Base-by-base conservation (phyloP, 37 sponge, comb jelly and placozoan genomes). In the Halichondria panicea region DNA sequence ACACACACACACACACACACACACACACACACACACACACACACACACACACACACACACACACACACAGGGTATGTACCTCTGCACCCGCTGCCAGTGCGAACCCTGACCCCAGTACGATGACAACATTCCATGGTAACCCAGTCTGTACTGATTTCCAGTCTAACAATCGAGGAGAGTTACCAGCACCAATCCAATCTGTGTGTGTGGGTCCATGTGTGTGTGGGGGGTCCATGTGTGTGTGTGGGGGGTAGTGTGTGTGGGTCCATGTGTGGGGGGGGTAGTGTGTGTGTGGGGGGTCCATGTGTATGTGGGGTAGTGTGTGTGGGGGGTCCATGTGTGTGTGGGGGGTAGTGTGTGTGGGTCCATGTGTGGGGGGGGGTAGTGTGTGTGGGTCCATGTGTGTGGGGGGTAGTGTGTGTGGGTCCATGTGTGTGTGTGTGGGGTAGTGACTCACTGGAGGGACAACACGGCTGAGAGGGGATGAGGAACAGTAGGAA, bases 121-220 rank as follows among this genome's bases (percentile, higher is more conserved):
- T 55, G 39, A 97, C 77, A 32, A 97, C 94, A 76, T 90, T 88
- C 97, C 97, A 97, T 30, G 97, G 91, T 2, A 93, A 77, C 50
- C 93, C 93, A 63, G 70, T 71, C 72, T 93, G 91, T 6, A 93
- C 87, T 15, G 84, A 61, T 38, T 87, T 78, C 91, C 92, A 87
- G 43, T 90, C 91, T 68, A 97, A 48, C 63, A 95, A 64, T 34
- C 76, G 76, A 18, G 76, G 76, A 24, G 65, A 76, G 19, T 63
- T 46, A 36, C 76, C 76, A 64, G 65, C 76, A 28, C 50, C 50
- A 21, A 76, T 39, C 18, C 46, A 30, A 48, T 45, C 76, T 76
- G 43, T 15, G 52, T 48, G 15, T 48, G 52, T 48, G 15, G 11
- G 15, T 48, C 13, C 11, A 15, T 18, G 52, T 18, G 52, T 18